A percentile compares a stretch with the other conserved stretches of the same genome.
Evolutionary conservation across 2,113 vertebrate genomes (phyloP).

Genomic region (Pygoscelis adeliae): DNA sequence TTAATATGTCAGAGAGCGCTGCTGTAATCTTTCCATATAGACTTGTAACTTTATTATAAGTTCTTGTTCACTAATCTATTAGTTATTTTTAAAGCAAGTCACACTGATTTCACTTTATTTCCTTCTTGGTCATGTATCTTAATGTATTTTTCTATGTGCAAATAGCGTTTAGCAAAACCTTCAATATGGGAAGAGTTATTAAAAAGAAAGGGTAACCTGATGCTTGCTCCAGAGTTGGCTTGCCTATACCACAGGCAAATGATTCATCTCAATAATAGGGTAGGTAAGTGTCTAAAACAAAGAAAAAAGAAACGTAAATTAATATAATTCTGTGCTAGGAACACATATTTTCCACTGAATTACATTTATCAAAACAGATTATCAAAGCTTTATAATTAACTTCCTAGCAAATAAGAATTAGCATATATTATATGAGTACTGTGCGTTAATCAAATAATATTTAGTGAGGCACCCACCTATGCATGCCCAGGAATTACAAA

Average conservation of each 20-base stretch:
- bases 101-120: not conserved
- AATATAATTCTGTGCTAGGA: not conserved
- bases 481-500: constrained; percentile 61
- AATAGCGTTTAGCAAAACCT: not conserved
- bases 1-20: not conserved
- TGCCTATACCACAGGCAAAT: not conserved
- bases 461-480: constrained; percentile 58
- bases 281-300: not conserved
- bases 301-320: not conserved
- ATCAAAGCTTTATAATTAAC: constrained; percentile 69
- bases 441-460: constrained; percentile 50
- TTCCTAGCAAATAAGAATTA: constrained; percentile 70
- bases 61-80: not conserved
- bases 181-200: not conserved
- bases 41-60: not conserved
- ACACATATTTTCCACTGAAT: constrained; percentile 44
- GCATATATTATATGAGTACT: constrained; percentile 60
- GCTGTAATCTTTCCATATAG: not conserved
- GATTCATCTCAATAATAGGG: not conserved
- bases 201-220: not conserved
- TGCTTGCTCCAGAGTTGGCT: not conserved
- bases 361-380: constrained; percentile 66
- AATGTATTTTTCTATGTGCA: not conserved
- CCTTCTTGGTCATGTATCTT: not conserved
- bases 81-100: not conserved